Conservation (phyloP, 2,888 invertebrate species). For the Coecobrya sp. region DNA sequence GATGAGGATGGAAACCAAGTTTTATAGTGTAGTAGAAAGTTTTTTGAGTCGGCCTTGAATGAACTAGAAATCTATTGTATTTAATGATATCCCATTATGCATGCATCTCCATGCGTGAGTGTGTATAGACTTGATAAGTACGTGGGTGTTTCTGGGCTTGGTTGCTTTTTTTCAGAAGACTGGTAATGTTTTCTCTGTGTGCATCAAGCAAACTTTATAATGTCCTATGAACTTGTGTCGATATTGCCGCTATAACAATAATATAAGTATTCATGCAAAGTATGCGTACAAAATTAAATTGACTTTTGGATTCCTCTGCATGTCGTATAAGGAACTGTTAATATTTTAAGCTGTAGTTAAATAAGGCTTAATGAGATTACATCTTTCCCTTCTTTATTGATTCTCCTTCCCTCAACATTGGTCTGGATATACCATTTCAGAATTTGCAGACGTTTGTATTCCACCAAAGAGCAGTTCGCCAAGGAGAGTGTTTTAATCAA, state of each 20-base stretch:
- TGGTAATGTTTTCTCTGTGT: conserved; percentile 7
- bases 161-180: conserved; percentile 52
- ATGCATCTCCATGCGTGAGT: conserved; percentile 72
- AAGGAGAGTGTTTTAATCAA: conserved; percentile 27
- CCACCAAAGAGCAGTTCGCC: not conserved
- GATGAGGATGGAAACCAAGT: conserved; percentile 26
- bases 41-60: conserved; percentile 73
- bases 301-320: conserved; percentile 24
- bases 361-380: conserved; percentile 64
- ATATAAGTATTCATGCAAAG: conserved; percentile 30
- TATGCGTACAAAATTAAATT: conserved; percentile 56
- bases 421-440: not conserved
- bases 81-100: conserved; percentile 79
- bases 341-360: conserved; percentile 64
- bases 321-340: conserved; percentile 41
- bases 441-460: conserved; percentile 2
- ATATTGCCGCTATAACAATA: not conserved
- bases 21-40: conserved; percentile 61
- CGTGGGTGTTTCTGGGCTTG: conserved; percentile 75
- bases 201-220: conserved; percentile 37
- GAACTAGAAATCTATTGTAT: conserved; percentile 76
- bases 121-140: conserved; percentile 74
- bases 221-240: not conserved
- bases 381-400: conserved; percentile 49
- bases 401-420: not conserved